phyloP scores from a whole-genome alignment of 1,140 invertebrate genomes.

The Eriosoma lanigerum region DNA sequence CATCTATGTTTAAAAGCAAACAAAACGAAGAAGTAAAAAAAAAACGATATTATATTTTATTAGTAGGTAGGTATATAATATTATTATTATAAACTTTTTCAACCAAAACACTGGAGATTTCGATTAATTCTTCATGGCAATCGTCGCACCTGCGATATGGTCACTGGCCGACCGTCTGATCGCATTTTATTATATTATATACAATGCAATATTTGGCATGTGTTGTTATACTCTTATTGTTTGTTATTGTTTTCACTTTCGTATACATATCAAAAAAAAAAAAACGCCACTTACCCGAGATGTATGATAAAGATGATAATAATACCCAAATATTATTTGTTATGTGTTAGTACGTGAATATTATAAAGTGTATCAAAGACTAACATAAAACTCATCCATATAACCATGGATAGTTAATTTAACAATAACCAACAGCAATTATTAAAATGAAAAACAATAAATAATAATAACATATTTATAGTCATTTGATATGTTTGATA shows the following conservation, averaged over 20 bases:
- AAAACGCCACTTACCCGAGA: background rate
- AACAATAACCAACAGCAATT: no score
- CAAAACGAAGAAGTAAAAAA: background rate
- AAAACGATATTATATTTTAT: background rate
- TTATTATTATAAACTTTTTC: slow-evolving; percentile 15
- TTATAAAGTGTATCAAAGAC: no score
- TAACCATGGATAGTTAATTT: no score
- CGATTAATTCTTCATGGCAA: background rate
- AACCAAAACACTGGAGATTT: background rate
- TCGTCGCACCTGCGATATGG: slow-evolving; percentile 3
- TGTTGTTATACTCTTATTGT: background rate
- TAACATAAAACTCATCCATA: no score
- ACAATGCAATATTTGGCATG: background rate
- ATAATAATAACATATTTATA: no score
- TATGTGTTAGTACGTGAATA: no score
- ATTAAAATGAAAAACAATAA: no score
- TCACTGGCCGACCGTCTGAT: background rate
- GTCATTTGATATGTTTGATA: no score
- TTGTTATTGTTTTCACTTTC: slow-evolving; percentile 10
- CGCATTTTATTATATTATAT: no score
- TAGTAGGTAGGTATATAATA: background rate
- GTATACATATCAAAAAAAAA: background rate
- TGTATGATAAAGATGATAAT: background rate
- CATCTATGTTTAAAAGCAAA: slow-evolving; percentile 16
- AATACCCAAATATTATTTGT: background rate